Evolutionary conservation across 2,888 invertebrate genomes (phyloP), one percentile per base, ranked within the genome.

Genomic region (Brachycybe producta): DNA sequence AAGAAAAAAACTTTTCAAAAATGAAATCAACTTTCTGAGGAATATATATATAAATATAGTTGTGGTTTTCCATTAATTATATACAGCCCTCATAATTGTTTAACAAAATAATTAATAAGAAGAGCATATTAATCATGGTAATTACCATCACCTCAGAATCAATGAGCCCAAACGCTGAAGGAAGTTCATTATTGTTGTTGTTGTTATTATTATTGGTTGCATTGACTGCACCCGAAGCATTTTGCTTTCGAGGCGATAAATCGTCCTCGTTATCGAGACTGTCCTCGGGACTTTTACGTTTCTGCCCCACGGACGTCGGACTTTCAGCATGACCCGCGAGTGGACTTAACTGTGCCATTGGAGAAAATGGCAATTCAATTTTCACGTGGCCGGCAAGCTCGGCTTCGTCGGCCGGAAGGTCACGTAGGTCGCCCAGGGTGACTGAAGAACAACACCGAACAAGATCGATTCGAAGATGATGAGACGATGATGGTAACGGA

Each of bases 311-410:
- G 30, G 44, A 17, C 21, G 36, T 36, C 15, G 46, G 30, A 34
- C 46, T 47, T 15, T 47, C 51, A 15, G 19, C 46, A 21, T 49
- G 21, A 24, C 36, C 23, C 17, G 23, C 23, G 40, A 51, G 28
- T 24, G 51, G 51, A 41, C 51, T 51, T 32, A 51, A 17, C 41
- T 51, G 51, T 17, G 46, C 51, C 51, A 51, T 51, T n/a, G 17
- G 30, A n/a, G 32, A 30, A 8, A n/a, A n/a, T n/a, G n/a, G 27
- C 13, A 28, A 19, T 42, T 42, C 42, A 28, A 23, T 3, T 24
- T 41, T 41, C 13, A 26, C 26, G 41, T 26, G 42, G 24, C 15
- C 17, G 39, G 17, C 19, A 23, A 30, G 32, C 8, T 11, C 32
- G 32, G 32, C 32, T 30, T 30, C 32, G 32, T 11, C 32, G 32